Evolutionary conservation across 2,113 vertebrate species (phyloP).

Genomic region (Rhea pennata): DNA sequence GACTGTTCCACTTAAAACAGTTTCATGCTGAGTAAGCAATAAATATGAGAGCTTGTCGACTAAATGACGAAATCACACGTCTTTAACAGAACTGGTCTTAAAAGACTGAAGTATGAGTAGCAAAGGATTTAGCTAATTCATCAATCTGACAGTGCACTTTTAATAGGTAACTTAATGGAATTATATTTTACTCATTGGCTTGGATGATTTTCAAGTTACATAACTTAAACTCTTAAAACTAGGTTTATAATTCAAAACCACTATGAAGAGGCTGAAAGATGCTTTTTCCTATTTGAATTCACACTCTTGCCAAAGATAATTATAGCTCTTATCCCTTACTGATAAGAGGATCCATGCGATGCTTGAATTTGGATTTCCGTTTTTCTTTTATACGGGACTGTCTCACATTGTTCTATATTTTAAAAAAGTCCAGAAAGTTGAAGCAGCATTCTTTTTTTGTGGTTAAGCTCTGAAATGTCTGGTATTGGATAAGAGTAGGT

Average conservation of each 20-base stretch:
- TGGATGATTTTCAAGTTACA: background rate
- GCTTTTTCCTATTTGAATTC: background rate
- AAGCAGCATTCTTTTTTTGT: background rate
- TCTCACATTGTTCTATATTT: background rate
- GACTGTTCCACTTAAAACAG: background rate
- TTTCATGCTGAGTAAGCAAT: background rate
- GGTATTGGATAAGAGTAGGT: slow-evolving; percentile 1
- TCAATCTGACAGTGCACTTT: background rate
- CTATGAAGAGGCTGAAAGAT: background rate
- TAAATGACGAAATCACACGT: background rate
- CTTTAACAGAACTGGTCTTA: background rate
- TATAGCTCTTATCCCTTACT: background rate
- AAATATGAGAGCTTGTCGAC: background rate
- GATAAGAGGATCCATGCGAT: background rate
- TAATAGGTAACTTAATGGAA: background rate
- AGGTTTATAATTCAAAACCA: background rate
- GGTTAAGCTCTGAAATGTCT: background rate
- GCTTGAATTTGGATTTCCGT: background rate
- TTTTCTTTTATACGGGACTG: background rate
- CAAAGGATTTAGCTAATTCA: background rate
- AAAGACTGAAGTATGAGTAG: background rate
- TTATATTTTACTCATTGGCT: background rate
- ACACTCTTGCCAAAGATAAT: background rate
- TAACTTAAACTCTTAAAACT: background rate
- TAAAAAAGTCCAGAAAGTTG: background rate